Conservation (phyloP, 2,888 invertebrate species). For the Rhingia campestris region DNA sequence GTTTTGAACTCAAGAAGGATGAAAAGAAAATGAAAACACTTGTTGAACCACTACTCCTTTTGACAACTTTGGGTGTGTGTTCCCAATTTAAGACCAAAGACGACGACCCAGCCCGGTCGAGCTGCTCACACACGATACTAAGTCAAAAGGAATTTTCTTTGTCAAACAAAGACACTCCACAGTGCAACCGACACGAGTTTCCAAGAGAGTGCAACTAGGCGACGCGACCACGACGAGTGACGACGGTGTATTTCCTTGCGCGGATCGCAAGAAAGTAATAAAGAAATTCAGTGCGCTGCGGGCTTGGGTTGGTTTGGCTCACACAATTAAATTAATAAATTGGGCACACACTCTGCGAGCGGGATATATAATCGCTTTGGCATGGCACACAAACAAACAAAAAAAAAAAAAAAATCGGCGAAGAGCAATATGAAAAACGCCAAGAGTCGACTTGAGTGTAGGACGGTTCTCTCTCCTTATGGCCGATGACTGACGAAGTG, state of each 20-base stretch:
- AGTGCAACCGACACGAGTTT: constrained; percentile 4
- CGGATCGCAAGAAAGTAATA: constrained; percentile 72
- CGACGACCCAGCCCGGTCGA: not conserved
- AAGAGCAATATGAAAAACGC: constrained; percentile 62
- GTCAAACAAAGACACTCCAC: constrained; percentile 44
- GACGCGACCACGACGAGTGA: constrained; percentile 28
- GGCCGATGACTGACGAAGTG: too few species aligned
- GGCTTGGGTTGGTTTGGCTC: constrained; percentile 39
- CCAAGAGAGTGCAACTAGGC: not conserved
- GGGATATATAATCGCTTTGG: constrained; percentile 64
- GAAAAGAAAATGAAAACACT: constrained; percentile 33
- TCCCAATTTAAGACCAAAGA: constrained; percentile 32
- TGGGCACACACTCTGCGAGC: constrained; percentile 69
- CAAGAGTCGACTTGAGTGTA: not conserved
- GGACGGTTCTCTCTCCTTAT: not conserved
- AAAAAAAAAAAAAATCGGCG: constrained; percentile 53
- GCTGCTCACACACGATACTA: constrained; percentile 24
- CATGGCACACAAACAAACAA: not conserved
- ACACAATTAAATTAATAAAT: constrained; percentile 74
- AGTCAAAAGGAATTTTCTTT: constrained; percentile 15
- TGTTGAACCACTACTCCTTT: constrained; percentile 34
- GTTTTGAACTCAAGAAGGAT: not conserved
- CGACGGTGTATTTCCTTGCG: constrained; percentile 51
- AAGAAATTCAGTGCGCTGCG: constrained; percentile 61
- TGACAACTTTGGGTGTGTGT: constrained; percentile 24